Evolutionary conservation across 2,888 invertebrate genomes (phyloP).

Genomic region (Leptinotarsa rubiginosa): DNA sequence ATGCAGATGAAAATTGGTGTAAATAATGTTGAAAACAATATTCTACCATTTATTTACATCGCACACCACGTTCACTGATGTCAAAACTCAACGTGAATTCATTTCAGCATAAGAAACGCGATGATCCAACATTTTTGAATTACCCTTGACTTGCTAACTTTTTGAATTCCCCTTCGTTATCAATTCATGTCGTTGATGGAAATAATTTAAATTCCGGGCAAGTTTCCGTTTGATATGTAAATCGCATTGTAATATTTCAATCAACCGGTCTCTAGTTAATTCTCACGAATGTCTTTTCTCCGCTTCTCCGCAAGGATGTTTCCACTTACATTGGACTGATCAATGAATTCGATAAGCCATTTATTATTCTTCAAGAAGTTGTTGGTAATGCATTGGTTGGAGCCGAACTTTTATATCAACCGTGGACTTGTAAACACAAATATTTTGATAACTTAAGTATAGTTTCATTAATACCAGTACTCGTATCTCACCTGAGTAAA

Average conservation of each 20-base stretch:
- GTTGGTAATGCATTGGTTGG: not conserved
- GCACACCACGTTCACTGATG: no score
- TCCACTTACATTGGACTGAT: constrained; percentile 13
- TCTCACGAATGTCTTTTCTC: not conserved
- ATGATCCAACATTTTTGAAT: not conserved
- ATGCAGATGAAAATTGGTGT: no score
- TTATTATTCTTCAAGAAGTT: constrained; percentile 4
- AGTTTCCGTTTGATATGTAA: constrained; percentile 39
- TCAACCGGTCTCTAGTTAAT: constrained; percentile 9
- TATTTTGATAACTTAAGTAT: no score
- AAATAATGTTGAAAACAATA: no score
- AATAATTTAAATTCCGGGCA: constrained; percentile 32
- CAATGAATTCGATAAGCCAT: constrained; percentile 4
- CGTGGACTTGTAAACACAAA: no score
- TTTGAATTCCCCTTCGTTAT: constrained; percentile 11
- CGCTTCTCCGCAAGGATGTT: not conserved
- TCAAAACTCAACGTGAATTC: not conserved
- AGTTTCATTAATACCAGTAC: no score
- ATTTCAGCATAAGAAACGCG: not conserved
- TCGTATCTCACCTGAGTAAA: no score
- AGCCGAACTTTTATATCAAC: not conserved
- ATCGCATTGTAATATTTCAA: constrained; percentile 39
- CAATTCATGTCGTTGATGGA: constrained; percentile 37
- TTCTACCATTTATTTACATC: no score
- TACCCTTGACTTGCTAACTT: not conserved